A percentile compares a stretch with the other conserved stretches of the same genome.
Conservation (phyloP, 2,113 vertebrate species). For the Hylia prasina region DNA sequence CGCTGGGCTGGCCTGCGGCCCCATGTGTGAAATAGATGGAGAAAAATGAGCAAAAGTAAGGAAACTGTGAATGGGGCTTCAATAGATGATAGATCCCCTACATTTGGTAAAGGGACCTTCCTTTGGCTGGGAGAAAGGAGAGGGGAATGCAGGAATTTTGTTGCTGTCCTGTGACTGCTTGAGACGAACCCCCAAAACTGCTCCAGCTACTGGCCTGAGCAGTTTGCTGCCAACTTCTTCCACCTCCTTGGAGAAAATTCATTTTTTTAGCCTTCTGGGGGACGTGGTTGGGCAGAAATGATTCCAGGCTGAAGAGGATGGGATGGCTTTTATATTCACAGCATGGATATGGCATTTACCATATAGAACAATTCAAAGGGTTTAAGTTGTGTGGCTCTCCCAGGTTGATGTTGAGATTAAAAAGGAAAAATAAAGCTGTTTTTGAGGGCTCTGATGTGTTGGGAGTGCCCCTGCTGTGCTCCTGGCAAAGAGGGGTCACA, state of each 20-base stretch:
- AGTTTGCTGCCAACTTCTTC: not conserved
- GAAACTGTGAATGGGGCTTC: not conserved
- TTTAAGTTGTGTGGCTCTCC: not conserved
- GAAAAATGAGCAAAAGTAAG: not conserved
- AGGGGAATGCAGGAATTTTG: not conserved
- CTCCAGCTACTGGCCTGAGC: not conserved
- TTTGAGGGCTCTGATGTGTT: not conserved
- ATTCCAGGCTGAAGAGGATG: not conserved
- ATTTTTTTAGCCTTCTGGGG: not conserved
- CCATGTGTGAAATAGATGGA: not conserved
- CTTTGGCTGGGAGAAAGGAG: not conserved
- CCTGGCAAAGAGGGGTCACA: not conserved
- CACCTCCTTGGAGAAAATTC: not conserved
- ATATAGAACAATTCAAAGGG: not conserved
- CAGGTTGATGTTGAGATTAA: not conserved
- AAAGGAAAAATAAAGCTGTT: not conserved
- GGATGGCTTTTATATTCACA: not conserved
- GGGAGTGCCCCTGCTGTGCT: not conserved
- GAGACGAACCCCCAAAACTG: not conserved
- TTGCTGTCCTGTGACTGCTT: not conserved
- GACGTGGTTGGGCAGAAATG: not conserved
- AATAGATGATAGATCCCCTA: no score
- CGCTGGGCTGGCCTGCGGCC: not conserved
- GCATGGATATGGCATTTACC: rapidly evolving
- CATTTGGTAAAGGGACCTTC: not conserved